phyloP scores from a whole-genome alignment of 2,113 vertebrate species.

The Montifringilla adamsi region DNA sequence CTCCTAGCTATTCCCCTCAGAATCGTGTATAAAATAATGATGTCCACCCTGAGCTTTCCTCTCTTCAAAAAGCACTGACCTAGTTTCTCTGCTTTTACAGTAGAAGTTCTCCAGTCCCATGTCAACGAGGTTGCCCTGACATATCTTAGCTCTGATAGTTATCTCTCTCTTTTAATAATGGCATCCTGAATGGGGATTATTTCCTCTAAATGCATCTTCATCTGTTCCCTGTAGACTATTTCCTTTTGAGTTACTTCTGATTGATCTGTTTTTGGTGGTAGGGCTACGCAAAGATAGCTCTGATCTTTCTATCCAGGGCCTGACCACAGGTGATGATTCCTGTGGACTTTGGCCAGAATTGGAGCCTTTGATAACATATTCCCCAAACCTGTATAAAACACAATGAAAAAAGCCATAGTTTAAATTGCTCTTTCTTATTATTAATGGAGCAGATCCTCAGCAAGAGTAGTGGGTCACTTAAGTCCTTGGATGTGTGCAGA shows the following conservation, averaged over 20 bases:
- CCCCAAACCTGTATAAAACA: slow-evolving; percentile 48
- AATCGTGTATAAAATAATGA: slow-evolving; percentile 60
- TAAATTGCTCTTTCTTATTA: slow-evolving; percentile 50
- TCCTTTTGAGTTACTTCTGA: slow-evolving; percentile 51
- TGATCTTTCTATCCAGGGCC: slow-evolving; percentile 56
- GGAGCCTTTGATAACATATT: slow-evolving; percentile 51
- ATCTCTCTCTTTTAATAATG: slow-evolving; percentile 56
- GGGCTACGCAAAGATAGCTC: slow-evolving; percentile 37
- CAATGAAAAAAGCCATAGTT: slow-evolving; percentile 30
- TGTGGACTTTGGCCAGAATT: slow-evolving; percentile 53
- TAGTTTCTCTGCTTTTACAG: slow-evolving; percentile 62
- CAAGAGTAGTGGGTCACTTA: slow-evolving; percentile 26
- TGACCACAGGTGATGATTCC: slow-evolving; percentile 59
- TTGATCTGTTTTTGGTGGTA: slow-evolving; percentile 57
- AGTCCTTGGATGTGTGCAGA: slow-evolving; percentile 31
- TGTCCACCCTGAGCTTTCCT: slow-evolving; percentile 63
- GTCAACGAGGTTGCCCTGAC: slow-evolving; percentile 64
- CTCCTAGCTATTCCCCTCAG: slow-evolving; percentile 59
- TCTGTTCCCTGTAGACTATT: slow-evolving; percentile 49
- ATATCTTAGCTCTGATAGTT: slow-evolving; percentile 53
- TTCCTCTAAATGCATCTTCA: slow-evolving; percentile 58
- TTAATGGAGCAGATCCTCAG: slow-evolving; percentile 38
- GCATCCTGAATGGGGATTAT: slow-evolving; percentile 60
- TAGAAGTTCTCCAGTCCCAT: slow-evolving; percentile 60
- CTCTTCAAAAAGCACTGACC: slow-evolving; percentile 67